Base-by-base conservation (phyloP, 1,140 invertebrate genomes). In the Drosophila bipectinata region DNA sequence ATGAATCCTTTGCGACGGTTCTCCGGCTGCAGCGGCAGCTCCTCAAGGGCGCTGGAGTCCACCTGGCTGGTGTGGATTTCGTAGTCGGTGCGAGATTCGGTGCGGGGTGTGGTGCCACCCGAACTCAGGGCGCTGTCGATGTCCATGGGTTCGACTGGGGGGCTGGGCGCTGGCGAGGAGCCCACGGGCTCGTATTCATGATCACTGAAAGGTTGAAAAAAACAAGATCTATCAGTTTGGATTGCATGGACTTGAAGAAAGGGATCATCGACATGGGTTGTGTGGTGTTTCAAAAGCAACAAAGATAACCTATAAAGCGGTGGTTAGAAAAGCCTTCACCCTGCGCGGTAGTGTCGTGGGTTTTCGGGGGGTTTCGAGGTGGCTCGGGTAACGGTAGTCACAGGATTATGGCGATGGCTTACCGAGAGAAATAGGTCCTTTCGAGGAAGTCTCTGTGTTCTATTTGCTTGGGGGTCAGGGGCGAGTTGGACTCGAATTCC, bases 121-220 rank as follows among this genome's bases (percentile, higher is more conserved):
- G 90, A 90, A 49, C 85, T 91, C 21, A 88, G 68, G 32, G 83
- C 62, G 5, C 49, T n/a, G 34, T 87, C 83, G 63, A 89, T 77
- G 26, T 88, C 77, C 72, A 90, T 85, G 39, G 75, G 60, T 59
- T 66, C 60, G 26, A 28, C 30, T 41, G 51, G 77, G 32, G 82
- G 51, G 69, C 77, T 68, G 51, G 49, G 39, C 60, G 73, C 69
- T 66, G 82, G 75, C 54, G 80, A 74, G 48, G 66, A 32, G 30
- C 93, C 93, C 82, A 97, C 95, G 69, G 96, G 96, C 93, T 97
- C 96, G 93, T 97, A 97, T 92, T 97, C 96, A 94, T 97, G 96
- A 93, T 97, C 96, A 94, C 96, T 97, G 93, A 79, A 94, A 94
- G 60, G 5, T 0, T 45, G 28, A 64, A n/a, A 15, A 4, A 55